These are phyloP conservation scores for Cephus pygmeus DNA, from an alignment of 2,888 invertebrate species.

Conservation along the genomic window DNA sequence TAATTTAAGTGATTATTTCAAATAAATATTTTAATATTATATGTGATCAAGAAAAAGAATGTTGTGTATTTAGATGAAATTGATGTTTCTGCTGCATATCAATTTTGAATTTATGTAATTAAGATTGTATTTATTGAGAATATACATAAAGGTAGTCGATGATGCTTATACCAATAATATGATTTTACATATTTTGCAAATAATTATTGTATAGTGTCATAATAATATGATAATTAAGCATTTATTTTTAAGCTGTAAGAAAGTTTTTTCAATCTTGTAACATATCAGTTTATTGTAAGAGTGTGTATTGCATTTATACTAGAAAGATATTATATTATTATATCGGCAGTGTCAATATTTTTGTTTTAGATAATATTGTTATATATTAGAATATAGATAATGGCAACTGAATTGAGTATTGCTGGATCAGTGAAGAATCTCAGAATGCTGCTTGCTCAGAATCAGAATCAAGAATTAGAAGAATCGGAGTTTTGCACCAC, in stretches of 20 bases:
- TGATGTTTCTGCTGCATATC: not conserved
- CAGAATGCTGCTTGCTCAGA: conserved; percentile 25
- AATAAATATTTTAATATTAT: not conserved
- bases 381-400: not conserved
- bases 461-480: conserved; percentile 15
- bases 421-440: conserved; percentile 25
- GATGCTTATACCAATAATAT: not conserved
- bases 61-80: not conserved
- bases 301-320: not conserved
- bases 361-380: not conserved
- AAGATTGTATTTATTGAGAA: not conserved
- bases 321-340: not conserved
- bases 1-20: not conserved
- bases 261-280: not conserved
- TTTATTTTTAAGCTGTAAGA: not conserved
- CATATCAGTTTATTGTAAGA: not conserved
- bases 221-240: not conserved
- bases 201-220: not conserved
- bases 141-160: not conserved
- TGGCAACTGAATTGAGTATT: not conserved
- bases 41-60: not conserved
- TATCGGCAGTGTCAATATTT: not conserved
- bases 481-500: conserved; percentile 35
- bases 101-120: not conserved
- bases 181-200: not conserved